Conservation (phyloP, 1,140 invertebrate species). For the Philotrypesis tridentata region DNA sequence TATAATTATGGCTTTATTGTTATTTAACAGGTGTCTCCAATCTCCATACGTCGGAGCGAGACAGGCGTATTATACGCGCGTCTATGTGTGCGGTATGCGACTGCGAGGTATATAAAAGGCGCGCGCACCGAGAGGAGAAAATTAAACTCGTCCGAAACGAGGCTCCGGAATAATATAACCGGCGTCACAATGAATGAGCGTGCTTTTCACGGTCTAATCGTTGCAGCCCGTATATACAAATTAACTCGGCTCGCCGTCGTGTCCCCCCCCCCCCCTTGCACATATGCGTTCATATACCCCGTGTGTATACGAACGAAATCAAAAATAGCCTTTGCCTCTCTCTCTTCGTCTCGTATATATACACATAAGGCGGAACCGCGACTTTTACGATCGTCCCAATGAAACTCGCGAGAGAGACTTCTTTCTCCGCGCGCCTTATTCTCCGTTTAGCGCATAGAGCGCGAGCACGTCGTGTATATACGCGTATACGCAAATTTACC, state of each 20-base stretch:
- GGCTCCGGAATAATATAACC: not conserved
- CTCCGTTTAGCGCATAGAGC: too few relatives aligned
- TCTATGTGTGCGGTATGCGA: too few relatives aligned
- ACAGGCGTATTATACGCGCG: too few relatives aligned
- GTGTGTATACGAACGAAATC: constrained; percentile 10
- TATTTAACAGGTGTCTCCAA: too few relatives aligned
- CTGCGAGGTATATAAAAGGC: too few relatives aligned
- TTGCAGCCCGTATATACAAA: constrained; percentile 29
- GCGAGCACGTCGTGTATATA: too few relatives aligned
- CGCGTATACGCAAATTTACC: not conserved
- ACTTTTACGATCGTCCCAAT: constrained; percentile 33
- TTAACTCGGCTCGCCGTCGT: too few relatives aligned
- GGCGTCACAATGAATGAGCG: not conserved
- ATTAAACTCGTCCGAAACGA: not conserved
- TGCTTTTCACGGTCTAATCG: constrained; percentile 29
- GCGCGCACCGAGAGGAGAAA: not conserved
- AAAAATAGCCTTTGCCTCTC: constrained; percentile 27
- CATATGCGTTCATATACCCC: too few relatives aligned
- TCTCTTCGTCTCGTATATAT: not conserved
- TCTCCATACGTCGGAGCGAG: too few relatives aligned
- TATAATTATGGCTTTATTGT: too few relatives aligned
- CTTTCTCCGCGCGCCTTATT: not conserved
- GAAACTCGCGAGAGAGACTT: constrained; percentile 21
- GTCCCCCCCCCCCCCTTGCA: constrained; percentile 3
- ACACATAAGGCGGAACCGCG: not conserved